Conservation (phyloP, 1,140 invertebrate species). For the Megalopta genalis region DNA sequence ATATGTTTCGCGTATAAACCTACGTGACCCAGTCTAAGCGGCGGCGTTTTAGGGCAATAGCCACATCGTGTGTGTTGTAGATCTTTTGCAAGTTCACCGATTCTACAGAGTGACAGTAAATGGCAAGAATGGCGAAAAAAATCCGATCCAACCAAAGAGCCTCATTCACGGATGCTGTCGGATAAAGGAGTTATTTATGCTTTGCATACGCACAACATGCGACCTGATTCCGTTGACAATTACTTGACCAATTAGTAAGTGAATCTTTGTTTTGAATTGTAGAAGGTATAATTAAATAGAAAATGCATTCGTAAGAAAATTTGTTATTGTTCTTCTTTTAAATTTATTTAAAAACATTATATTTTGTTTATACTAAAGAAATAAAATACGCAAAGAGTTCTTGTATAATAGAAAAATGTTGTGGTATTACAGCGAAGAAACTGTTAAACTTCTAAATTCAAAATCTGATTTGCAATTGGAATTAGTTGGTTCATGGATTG, state of each 20-base stretch:
- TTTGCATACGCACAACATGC: constrained; percentile 95
- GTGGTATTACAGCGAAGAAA: constrained; percentile 85
- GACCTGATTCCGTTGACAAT: constrained; percentile 90
- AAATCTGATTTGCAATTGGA: constrained; percentile 86
- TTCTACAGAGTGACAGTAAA: constrained; percentile 82
- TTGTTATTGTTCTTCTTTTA: neutral
- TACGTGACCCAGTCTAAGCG: constrained; percentile 15
- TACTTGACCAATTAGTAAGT: constrained; percentile 96
- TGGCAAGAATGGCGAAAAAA: constrained; percentile 93
- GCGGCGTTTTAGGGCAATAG: constrained; percentile 32
- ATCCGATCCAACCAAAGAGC: constrained; percentile 96
- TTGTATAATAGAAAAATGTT: constrained; percentile 31
- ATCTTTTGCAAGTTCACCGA: constrained; percentile 76
- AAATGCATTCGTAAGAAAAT: neutral
- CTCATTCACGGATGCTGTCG: constrained; percentile 96
- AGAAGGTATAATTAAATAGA: neutral
- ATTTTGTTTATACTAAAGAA: constrained; percentile 20
- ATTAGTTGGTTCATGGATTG: constrained; percentile 91
- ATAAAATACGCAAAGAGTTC: constrained; percentile 20
- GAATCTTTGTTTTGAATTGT: constrained; percentile 6
- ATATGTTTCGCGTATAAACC: constrained; percentile 26
- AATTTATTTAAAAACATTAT: constrained; percentile 31
- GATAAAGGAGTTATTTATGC: constrained; percentile 97
- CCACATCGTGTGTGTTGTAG: constrained; percentile 54
- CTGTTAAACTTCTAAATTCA: constrained; percentile 88